phyloP scores from a whole-genome alignment of 35 echinoderm and acorn worm species.

The Patiria miniata region DNA sequence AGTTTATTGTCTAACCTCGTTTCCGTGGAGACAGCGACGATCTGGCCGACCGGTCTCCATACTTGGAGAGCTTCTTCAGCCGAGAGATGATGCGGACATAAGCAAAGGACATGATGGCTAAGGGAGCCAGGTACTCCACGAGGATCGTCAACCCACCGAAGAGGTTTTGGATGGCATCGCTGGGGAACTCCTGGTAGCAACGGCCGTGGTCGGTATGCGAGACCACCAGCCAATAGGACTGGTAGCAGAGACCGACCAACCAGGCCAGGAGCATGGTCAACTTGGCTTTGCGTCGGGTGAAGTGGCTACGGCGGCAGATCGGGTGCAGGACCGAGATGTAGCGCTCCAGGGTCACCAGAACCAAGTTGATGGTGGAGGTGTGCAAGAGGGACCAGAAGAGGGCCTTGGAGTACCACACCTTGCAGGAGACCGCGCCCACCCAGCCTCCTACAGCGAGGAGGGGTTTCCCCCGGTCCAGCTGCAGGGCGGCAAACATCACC shows the following conservation, averaged over 20 bases:
- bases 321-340: constrained; percentile 74
- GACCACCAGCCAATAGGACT: constrained; percentile 83
- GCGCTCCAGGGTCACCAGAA: constrained; percentile 71
- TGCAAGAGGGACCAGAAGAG: constrained; percentile 79
- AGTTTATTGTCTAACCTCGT: background rate
- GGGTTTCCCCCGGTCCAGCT: background rate
- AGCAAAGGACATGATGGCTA: constrained; percentile 78
- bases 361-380: constrained; percentile 77
- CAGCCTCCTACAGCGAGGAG: constrained; percentile 35
- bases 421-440: constrained; percentile 35
- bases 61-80: constrained; percentile 13
- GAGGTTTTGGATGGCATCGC: constrained; percentile 40
- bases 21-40: background rate
- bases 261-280: constrained; percentile 56
- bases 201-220: constrained; percentile 1
- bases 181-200: constrained; percentile 73
- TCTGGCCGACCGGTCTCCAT: background rate
- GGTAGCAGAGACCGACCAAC: constrained; percentile 68
- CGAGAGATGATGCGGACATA: constrained; percentile 69
- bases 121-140: constrained; percentile 76
- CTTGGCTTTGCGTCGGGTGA: constrained; percentile 68
- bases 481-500: constrained; percentile 52
- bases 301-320: constrained; percentile 67
- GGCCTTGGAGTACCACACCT: constrained; percentile 80
- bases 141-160: constrained; percentile 70